Conservation (phyloP, 2,113 vertebrate genomes). For the Lycaon pictus region DNA sequence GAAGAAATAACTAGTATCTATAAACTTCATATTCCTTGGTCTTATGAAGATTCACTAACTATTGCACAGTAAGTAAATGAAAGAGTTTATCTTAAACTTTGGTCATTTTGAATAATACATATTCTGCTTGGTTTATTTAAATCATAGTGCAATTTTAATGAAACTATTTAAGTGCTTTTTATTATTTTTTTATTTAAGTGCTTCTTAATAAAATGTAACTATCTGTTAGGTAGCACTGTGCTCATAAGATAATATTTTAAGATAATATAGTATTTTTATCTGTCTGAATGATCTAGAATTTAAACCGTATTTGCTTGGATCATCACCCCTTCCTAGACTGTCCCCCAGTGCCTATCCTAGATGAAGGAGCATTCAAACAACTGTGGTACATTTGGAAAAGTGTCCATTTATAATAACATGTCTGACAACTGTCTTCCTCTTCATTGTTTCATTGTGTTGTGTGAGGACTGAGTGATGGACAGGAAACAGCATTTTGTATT, state of each 20-base stretch:
- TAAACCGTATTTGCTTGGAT: not conserved
- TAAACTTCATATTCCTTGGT: conserved; percentile 95
- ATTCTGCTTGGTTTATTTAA: conserved; percentile 3
- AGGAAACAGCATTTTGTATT: not conserved
- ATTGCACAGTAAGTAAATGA: conserved; percentile 90
- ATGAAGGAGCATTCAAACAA: not conserved
- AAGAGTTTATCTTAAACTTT: conserved; percentile 38
- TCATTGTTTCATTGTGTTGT: not conserved
- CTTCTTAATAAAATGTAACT: conserved; percentile 16
- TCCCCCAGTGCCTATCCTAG: not conserved
- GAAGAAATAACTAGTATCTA: conserved; percentile 93
- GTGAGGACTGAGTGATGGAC: not conserved
- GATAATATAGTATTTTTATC: not conserved
- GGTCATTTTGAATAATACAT: not conserved
- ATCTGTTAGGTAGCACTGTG: not conserved
- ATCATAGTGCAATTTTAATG: not conserved
- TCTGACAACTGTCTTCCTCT: not conserved
- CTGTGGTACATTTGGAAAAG: not conserved
- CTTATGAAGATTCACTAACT: conserved; percentile 93
- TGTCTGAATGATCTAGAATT: not conserved
- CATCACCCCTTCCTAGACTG: not conserved
- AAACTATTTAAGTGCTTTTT: not conserved
- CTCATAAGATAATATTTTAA: not conserved
- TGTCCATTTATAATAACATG: not conserved
- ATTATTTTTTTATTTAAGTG: not conserved